Base-by-base conservation (phyloP, 2,888 invertebrate genomes). In the Cheilosia impressa region DNA sequence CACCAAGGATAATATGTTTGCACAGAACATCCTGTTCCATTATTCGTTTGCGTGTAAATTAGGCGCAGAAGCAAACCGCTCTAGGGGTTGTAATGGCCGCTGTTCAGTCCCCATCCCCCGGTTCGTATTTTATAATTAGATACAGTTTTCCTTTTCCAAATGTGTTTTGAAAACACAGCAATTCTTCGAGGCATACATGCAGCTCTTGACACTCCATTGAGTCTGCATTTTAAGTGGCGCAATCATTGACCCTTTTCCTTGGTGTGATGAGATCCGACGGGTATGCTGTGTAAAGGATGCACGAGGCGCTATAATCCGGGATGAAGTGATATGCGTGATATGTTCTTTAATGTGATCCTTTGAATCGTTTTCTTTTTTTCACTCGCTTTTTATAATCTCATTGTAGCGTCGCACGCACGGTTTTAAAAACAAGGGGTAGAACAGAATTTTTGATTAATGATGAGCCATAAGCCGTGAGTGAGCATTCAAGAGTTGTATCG, bases 1-100 rank as follows among this genome's bases (percentile, higher is more conserved):
- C 85, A 85, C 81, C 81, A 62, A 72, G 81, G 85, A 85, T 85
- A 85, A 85, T 85, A 72, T 85, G 85, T 85, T 85, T 85, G 85
- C 76, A 85, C 81, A 85, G 81, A 81, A 77, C 81, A 43, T 81
- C 81, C 62, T 62, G 31, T 31, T 31, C 31, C 31, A 85, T 85
- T 85, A 85, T 85, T 76, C 85, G 81, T 85, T 81, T 85, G 85
- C 85, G 85, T 85, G 85, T 85, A 85, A 85, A 85, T 85, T 85
- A 85, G 76, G 85, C 85, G 85, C 85, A 85, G 85, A 72, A 85
- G 85, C 85, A 85, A 81, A 85, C 85, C 85, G 81, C 85, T 85
- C 72, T 76, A 80, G 85, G 85, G 85, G 85, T 75, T 84, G 68
- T 69, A 71, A 75, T 80, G 65, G 63, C 10, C 38, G 43, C 45